Evolutionary conservation across 2,888 invertebrate species (phyloP), one percentile per base, ranked within the genome.

Genomic region (Nudaria mundana): DNA sequence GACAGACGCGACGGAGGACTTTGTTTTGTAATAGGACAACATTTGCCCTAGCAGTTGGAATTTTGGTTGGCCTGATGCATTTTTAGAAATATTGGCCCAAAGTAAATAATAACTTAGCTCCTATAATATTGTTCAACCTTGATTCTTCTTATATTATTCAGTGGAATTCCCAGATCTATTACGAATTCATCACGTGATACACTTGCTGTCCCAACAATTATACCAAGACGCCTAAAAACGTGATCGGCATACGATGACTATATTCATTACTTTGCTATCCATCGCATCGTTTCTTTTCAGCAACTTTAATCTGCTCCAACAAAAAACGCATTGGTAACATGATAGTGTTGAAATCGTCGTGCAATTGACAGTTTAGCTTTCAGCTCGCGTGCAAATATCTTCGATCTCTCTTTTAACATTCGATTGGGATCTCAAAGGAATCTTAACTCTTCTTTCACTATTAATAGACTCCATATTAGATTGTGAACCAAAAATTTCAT

Each of bases 351-450:
- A 29, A 30, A n/a, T 26, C 40, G 48, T 50, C 42, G 33, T 15
- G 23, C 44, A 29, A 14, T 39, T 22, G 20, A 30, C 40, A 44
- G 40, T 43, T 64, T 61, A 39, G 37, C 50, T 56, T 73, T 66
- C 74, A 51, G 44, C 44, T 65, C 67, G 70, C 76, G 77, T 74
- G 73, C 64, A 59, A 67, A 66, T 70, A 71, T 76, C 62, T 71
- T 59, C 62, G 60, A 71, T 71, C 65, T 66, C 65, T 56, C 62
- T 54, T 52, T 52, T 37, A 44, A 40, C 41, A 48, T 49, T 53
- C 29, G 33, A 46, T 43, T 44, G 37, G 29, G 45, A 35, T 46
- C 40, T 53, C 37, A 44, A 45, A 42, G 44, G 41, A 62, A 51
- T 55, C 52, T 53, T 26, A 46, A 56, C 55, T 50, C 40, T 56